These are phyloP conservation scores for Bolinopsis microptera DNA, from an alignment of 37 sponge, comb jelly and placozoan species.

Conservation along the genomic window DNA sequence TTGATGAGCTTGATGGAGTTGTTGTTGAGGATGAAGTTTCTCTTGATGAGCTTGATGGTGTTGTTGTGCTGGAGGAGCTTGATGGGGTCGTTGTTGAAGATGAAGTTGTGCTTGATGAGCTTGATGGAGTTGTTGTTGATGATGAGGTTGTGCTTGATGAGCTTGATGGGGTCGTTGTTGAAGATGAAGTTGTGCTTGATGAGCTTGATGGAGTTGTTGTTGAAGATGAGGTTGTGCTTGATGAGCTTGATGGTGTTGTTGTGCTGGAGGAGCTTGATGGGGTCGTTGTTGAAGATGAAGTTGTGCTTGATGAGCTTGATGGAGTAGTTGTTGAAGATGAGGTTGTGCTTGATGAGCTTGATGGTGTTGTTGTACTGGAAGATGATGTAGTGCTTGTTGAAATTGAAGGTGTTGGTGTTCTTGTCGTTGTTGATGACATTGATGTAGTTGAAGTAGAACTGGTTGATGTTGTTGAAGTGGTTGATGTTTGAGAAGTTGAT, in stretches of 20 bases:
- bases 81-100: not conserved
- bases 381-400: not conserved
- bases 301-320: not conserved
- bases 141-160: constrained; percentile 6
- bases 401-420: constrained; percentile 1
- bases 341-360: constrained; percentile 22
- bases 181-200: not conserved
- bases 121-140: constrained; percentile 47
- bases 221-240: not conserved
- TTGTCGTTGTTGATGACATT: not conserved
- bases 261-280: constrained; percentile 10
- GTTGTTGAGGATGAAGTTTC: too few species aligned
- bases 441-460: not conserved
- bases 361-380: not conserved
- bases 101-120: constrained; percentile 26
- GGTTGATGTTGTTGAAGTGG: not conserved
- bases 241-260: not conserved
- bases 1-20: constrained; percentile 36
- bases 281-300: too few species aligned
- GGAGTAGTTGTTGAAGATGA: not conserved
- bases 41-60: too few species aligned
- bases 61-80: not conserved
- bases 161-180: not conserved
- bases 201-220: not conserved
- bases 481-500: not conserved